Evolutionary conservation across 2,888 invertebrate genomes (phyloP).

Genomic region (Vesta saturnalis): DNA sequence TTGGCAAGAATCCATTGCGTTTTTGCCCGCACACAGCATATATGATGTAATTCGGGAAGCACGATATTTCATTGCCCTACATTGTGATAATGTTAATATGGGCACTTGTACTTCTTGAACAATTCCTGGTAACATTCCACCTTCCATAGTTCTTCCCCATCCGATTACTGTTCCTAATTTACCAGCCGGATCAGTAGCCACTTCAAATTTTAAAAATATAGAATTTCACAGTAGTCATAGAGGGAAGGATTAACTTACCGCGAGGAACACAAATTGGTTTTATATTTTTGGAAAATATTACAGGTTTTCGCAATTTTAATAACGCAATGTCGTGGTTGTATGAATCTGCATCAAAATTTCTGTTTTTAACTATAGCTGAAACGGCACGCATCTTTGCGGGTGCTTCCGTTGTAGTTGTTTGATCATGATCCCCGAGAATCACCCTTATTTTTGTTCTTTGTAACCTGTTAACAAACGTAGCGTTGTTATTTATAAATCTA

Average conservation of each 20-base stretch:
- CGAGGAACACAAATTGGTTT: slow-evolving; percentile 81
- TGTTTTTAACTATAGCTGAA: slow-evolving; percentile 79
- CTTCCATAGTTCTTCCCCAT: slow-evolving; percentile 87
- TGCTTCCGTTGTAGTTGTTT: slow-evolving; percentile 80
- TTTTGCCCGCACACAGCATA: slow-evolving; percentile 87
- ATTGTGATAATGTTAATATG: slow-evolving; percentile 80
- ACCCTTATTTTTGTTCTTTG: slow-evolving; percentile 84
- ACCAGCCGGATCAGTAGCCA: slow-evolving; percentile 75
- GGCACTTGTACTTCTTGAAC: slow-evolving; percentile 89
- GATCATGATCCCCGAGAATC: slow-evolving; percentile 86
- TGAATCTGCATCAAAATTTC: slow-evolving; percentile 85
- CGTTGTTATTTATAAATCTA: background rate
- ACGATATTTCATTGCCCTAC: slow-evolving; percentile 84
- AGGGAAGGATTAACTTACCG: background rate
- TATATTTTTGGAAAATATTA: slow-evolving; percentile 78
- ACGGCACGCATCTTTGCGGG: slow-evolving; percentile 85
- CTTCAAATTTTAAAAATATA: background rate
- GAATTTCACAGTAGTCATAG: too few species aligned
- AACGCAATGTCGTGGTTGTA: slow-evolving; percentile 90
- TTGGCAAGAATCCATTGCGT: slow-evolving; percentile 86
- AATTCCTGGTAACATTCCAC: slow-evolving; percentile 79
- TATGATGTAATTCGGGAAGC: slow-evolving; percentile 83
- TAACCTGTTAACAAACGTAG: slow-evolving; percentile 64
- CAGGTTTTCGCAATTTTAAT: slow-evolving; percentile 79
- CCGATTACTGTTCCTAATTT: slow-evolving; percentile 83